A percentile compares a stretch with the other conserved stretches of the same genome.
Conservation (phyloP, 2,888 invertebrate genomes). For the Lymantria dispar region DNA sequence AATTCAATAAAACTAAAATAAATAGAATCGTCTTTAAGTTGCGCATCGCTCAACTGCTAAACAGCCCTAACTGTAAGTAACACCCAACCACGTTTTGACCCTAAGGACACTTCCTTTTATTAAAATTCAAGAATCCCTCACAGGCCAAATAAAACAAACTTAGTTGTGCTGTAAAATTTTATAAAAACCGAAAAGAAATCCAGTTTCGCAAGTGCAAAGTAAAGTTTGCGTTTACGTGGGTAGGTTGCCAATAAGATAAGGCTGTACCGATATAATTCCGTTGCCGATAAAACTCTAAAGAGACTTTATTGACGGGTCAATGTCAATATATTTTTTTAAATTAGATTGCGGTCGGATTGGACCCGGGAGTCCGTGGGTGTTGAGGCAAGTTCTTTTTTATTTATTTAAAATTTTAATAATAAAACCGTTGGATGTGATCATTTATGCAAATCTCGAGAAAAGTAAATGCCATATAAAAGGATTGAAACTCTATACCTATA, state of each 20-base stretch:
- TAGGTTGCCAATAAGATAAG: conserved; percentile 10
- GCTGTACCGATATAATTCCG: conserved; percentile 15
- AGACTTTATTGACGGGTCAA: conserved; percentile 10
- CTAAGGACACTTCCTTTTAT: conserved; percentile 15
- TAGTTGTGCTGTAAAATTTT: neutral
- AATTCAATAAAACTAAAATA: no score
- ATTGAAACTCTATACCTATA: neutral
- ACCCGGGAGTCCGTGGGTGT: neutral
- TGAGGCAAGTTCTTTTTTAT: neutral
- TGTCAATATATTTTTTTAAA: conserved; percentile 11
- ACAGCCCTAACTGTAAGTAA: conserved; percentile 1
- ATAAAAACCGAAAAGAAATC: neutral
- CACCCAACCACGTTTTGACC: conserved; percentile 1
- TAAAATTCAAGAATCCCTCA: conserved; percentile 23
- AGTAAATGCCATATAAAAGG: neutral
- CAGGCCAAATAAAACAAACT: conserved; percentile 9
- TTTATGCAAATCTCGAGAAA: neutral
- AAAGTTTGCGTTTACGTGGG: conserved; percentile 18
- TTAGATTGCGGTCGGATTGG: conserved; percentile 2
- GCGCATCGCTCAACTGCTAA: neutral
- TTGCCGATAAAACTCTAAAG: conserved; percentile 13
- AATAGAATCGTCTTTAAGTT: no score
- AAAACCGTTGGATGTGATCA: neutral
- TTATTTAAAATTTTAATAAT: neutral
- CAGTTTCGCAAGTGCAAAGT: neutral